Percentiles rank a stretch among this genome's conserved stretches.
Conservation (phyloP, 2,888 invertebrate species). For the Ochropleura leucogaster region DNA sequence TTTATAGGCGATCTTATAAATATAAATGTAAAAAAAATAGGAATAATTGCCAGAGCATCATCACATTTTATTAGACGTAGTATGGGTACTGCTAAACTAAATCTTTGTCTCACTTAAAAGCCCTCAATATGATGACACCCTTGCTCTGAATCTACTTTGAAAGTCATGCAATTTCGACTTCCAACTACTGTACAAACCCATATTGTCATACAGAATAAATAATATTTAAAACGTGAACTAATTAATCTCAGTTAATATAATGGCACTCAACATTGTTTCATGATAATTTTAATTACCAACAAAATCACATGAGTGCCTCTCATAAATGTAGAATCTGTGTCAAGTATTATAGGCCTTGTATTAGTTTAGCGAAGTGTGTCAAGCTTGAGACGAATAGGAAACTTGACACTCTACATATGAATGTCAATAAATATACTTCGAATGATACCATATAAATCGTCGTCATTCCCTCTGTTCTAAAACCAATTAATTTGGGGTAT, state of each 20-base stretch:
- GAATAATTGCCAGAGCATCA: neutral
- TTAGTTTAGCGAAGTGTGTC: conserved; percentile 50
- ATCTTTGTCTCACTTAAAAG: neutral
- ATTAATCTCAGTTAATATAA: conserved; percentile 4
- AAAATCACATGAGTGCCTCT: conserved; percentile 27
- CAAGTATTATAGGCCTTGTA: conserved; percentile 47
- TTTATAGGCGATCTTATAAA: too few relatives aligned
- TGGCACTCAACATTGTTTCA: conserved; percentile 5
- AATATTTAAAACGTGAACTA: neutral
- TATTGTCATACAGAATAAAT: conserved; percentile 1
- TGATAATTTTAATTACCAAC: conserved; percentile 20
- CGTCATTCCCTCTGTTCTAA: neutral
- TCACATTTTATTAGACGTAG: neutral
- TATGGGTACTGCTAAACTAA: neutral
- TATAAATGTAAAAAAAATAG: too few relatives aligned
- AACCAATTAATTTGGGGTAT: neutral
- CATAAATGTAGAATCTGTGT: conserved; percentile 50
- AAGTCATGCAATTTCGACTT: neutral
- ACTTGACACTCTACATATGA: conserved; percentile 46
- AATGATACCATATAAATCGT: conserved; percentile 28
- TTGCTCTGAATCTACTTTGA: neutral
- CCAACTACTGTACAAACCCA: neutral
- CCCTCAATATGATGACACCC: conserved; percentile 2
- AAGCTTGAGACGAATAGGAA: conserved; percentile 55
- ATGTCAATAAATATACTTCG: conserved; percentile 51